These are phyloP conservation scores for Horisme vitalbata DNA, from an alignment of 2,888 invertebrate genomes.

Conservation along the genomic window DNA sequence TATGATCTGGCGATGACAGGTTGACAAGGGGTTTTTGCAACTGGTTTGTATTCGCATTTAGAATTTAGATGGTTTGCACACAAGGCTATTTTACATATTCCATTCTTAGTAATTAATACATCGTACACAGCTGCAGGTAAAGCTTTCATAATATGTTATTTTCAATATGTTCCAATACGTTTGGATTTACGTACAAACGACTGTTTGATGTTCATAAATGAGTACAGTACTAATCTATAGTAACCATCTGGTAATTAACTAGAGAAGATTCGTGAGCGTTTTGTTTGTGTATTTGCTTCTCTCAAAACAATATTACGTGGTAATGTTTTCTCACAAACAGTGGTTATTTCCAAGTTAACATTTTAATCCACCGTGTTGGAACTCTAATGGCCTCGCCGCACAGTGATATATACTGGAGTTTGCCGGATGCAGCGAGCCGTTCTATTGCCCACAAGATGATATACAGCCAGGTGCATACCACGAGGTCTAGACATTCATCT, in stretches of 20 bases:
- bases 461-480: slow-evolving; percentile 43
- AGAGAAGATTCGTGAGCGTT: too few species aligned
- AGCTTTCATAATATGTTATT: too few species aligned
- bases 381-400: slow-evolving; percentile 23
- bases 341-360: slow-evolving; percentile 20
- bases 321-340: slow-evolving; percentile 6
- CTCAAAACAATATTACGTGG: background rate
- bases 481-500: slow-evolving; percentile 13
- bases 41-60: slow-evolving; percentile 1
- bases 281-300: background rate
- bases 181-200: too few species aligned
- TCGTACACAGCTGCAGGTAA: too few species aligned
- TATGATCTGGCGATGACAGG: slow-evolving; percentile 20
- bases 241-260: too few species aligned
- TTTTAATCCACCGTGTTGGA: slow-evolving; percentile 25
- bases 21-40: slow-evolving; percentile 10
- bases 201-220: too few species aligned
- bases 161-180: too few species aligned
- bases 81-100: too few species aligned
- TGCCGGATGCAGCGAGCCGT: slow-evolving; percentile 51
- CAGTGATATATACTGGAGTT: slow-evolving; percentile 22
- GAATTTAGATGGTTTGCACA: background rate
- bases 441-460: slow-evolving; percentile 58
- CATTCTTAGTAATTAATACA: too few species aligned
- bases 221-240: too few species aligned